Evolutionary conservation across 2,113 vertebrate genomes (phyloP), one percentile per base, ranked within the genome.

Genomic region (Hydrochoerus hydrochaeris): DNA sequence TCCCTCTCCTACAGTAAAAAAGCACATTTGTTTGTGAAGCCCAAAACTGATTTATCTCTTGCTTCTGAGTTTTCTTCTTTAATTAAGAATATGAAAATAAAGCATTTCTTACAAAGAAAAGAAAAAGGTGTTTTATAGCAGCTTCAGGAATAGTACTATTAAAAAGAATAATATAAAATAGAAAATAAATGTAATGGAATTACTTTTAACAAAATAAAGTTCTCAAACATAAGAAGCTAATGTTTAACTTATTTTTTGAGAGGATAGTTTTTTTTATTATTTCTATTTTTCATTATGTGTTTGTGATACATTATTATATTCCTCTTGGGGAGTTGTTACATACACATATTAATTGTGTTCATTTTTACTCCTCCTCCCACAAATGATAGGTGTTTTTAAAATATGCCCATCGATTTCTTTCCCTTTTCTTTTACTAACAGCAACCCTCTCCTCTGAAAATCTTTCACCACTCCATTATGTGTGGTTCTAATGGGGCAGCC

Each of bases 81-180:
- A 92, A 90, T 96, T 92, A 96, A 92, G 52, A 32, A 60, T 88
- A 49, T 83, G 52, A 92, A 96, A 95, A 87, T 13, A 95, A 77
- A 90, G 41, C 71, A 28, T 88, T 88, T 89, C 60, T 83, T 89
- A 73, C 30, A 71, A 78, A 95, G 67, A 3, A n/a, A 80, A 22
- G 44, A 44, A 81, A 86, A 87, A 81, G 35, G 17, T 78, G 16
- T 78, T 92, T 94, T 88, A 54, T 82, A 85, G 85, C 49, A 88
- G 82, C 44, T 85, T 85, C 10, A 91, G 71, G 52, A 92, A 77
- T 44, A 82, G 30, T 69, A 65, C 22, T 88, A 92, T 94, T 95
- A 94, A 91, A 82, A 94, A 82, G 75, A 54, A 82, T 30, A 63
- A 95, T 81, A 82, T 17, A 87, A 90, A 97, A 87, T 81, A 54